Base-by-base conservation (phyloP, 2,888 invertebrate species). In the Tipula unca region DNA sequence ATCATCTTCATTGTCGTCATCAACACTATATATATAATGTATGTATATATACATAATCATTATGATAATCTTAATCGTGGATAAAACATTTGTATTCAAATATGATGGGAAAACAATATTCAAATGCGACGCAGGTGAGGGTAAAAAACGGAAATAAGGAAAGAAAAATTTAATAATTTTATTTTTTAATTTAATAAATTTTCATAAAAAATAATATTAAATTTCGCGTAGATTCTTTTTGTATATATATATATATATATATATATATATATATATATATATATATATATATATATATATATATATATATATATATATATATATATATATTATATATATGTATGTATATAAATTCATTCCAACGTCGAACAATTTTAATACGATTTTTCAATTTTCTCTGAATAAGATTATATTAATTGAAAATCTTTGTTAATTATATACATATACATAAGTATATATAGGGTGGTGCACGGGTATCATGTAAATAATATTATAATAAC, bases 161-260 rank as follows among this genome's bases (percentile, higher is more conserved):
- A 25, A 69, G 48, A 8, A 17, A 54, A 69, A 25, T 69, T 69
- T 69, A 69, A 54, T 54, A 54, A 54, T 54, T 69, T n/a, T n/a
- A n/a, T n/a, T n/a, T n/a, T 48, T 69, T 69, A 69, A 69, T 69
- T 69, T 69, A 69, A 69, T 69, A 25, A 69, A 69, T 69, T 69
- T 69, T 69, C 25, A 69, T 69, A 69, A 20, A 69, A 69, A 69
- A 25, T 69, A 69, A 25, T 69, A 69, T 69, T 69, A 48, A 17
- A 5, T 25, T 25, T 48, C 48, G n/a, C 48, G 48, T 48, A 48
- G 48, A 1, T 48, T 48, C 48, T 48, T 48, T 48, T 48, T 48
- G n/a, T 48, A 0, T 48, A 48, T 48, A n/a, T n/a, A n/a, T n/a
- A n/a, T n/a, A n/a, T n/a, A n/a, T n/a, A n/a, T n/a, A n/a, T n/a